A percentile compares a stretch with the other conserved stretches of the same genome.
phyloP scores from a whole-genome alignment of 2,888 invertebrate genomes.

The Eristalinus aeneus region DNA sequence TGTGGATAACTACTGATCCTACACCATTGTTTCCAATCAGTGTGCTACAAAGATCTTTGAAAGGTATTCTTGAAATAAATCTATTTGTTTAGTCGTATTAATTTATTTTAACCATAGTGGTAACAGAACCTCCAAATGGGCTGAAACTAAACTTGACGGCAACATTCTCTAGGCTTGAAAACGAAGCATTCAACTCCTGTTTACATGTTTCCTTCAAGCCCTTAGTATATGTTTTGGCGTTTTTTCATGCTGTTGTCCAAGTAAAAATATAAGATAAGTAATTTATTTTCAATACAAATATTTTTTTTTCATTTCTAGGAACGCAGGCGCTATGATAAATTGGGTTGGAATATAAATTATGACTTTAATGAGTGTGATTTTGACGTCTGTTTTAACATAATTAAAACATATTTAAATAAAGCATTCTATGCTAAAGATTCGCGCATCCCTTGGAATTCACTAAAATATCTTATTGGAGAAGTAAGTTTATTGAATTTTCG shows the following conservation, averaged over 20 bases:
- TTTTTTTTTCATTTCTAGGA: constrained; percentile 83
- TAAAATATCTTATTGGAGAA: constrained; percentile 96
- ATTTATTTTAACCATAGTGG: constrained; percentile 85
- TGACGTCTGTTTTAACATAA: constrained; percentile 91
- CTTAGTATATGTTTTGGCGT: constrained; percentile 92
- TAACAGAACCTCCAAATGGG: constrained; percentile 95
- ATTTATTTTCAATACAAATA: neutral
- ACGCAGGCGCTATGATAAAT: constrained; percentile 94
- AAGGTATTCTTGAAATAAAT: constrained; percentile 82
- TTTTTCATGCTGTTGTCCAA: constrained; percentile 96
- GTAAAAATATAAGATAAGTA: constrained; percentile 77
- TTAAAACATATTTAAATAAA: constrained; percentile 91
- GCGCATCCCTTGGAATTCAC: constrained; percentile 92
- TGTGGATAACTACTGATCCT: constrained; percentile 96
- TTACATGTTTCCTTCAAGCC: constrained; percentile 89
- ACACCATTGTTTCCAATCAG: constrained; percentile 94
- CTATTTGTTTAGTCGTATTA: neutral
- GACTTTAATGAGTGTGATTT: constrained; percentile 97
- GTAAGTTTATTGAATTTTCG: constrained; percentile 80
- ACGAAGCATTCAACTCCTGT: constrained; percentile 88
- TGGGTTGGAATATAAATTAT: constrained; percentile 96
- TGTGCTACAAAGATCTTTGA: constrained; percentile 91
- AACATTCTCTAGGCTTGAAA: constrained; percentile 92
- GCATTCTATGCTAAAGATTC: constrained; percentile 82
- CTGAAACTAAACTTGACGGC: constrained; percentile 93